phyloP scores from a whole-genome alignment of 1,140 invertebrate genomes.

The Belonocnema kinseyi region DNA sequence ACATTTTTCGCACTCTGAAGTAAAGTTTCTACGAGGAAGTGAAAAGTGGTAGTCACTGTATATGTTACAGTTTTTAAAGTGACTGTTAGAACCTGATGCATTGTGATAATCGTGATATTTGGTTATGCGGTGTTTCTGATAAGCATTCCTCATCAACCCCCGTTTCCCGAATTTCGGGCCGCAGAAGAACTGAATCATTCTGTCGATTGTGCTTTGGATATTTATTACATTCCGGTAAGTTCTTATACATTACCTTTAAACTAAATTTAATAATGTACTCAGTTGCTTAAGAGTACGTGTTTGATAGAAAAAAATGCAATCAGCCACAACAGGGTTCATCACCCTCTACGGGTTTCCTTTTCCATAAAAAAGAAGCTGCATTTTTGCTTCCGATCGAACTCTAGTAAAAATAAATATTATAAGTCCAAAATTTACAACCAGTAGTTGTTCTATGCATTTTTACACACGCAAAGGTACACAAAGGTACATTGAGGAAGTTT shows the following conservation, averaged over 20 bases:
- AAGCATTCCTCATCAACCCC: constrained; percentile 60
- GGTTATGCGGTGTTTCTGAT: constrained; percentile 63
- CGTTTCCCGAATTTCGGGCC: constrained; percentile 51
- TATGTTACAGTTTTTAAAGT: constrained; percentile 41
- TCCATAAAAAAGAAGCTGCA: too few relatives aligned
- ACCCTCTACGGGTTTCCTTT: neutral
- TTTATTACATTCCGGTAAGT: constrained; percentile 66
- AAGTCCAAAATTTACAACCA: too few relatives aligned
- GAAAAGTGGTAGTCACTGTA: constrained; percentile 36
- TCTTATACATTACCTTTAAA: constrained; percentile 1
- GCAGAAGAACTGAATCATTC: constrained; percentile 50
- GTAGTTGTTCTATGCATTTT: too few relatives aligned
- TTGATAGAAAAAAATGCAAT: constrained; percentile 18
- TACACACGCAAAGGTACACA: too few relatives aligned
- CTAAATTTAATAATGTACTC: neutral
- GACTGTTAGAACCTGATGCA: constrained; percentile 14
- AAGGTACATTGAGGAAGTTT: too few relatives aligned
- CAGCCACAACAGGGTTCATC: constrained; percentile 27
- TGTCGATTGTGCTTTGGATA: constrained; percentile 53
- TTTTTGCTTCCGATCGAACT: too few relatives aligned
- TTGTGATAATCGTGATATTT: constrained; percentile 27
- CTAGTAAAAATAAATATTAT: too few relatives aligned
- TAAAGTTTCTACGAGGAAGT: constrained; percentile 8
- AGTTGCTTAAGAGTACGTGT: neutral
- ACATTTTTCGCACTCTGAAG: constrained; percentile 23